These are phyloP conservation scores for Romanogobio albipinnatus DNA, from an alignment of 2,113 vertebrate genomes.

Conservation along the genomic window DNA sequence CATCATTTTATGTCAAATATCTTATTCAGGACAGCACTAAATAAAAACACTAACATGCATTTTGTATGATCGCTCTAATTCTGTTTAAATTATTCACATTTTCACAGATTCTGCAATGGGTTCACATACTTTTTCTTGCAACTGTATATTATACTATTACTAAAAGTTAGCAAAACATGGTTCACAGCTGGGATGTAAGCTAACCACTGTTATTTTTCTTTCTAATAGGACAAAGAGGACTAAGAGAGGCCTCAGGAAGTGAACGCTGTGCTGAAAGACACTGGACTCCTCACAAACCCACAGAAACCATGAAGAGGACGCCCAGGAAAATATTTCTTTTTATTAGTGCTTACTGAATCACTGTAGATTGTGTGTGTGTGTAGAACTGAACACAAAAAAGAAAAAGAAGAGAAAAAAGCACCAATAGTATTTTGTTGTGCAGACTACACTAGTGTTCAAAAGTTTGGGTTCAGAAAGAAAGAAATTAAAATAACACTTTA, in stretches of 20 bases:
- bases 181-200: neutral
- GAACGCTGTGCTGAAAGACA: slow-evolving; percentile 31
- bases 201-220: neutral
- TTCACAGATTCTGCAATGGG: no score
- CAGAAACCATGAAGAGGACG: neutral
- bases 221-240: slow-evolving; percentile 71
- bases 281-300: slow-evolving; percentile 13
- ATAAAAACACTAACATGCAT: no score
- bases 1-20: no score
- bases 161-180: neutral
- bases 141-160: no score
- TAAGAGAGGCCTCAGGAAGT: slow-evolving; percentile 77
- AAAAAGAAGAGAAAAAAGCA: neutral
- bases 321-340: neutral
- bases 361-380: neutral
- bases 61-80: no score
- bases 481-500: neutral
- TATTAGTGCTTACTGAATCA: slow-evolving; percentile 9
- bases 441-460: neutral
- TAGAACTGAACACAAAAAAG: neutral
- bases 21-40: no score
- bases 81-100: no score
- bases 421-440: neutral
- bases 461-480: neutral
- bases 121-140: no score